phyloP scores from a whole-genome alignment of 1,140 invertebrate species.

The Arion vulgaris region DNA sequence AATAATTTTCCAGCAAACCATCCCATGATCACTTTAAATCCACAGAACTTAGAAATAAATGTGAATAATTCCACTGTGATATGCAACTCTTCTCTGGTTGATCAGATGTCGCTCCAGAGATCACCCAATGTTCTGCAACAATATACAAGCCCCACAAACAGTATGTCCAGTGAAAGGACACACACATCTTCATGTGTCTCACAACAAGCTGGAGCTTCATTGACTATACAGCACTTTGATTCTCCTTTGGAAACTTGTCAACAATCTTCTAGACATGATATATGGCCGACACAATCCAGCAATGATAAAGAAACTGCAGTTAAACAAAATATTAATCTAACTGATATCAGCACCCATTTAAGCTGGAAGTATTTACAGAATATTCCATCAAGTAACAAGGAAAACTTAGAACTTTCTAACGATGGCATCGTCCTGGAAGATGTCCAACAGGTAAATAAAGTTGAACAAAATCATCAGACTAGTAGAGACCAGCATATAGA shows the following conservation, averaged over 20 bases:
- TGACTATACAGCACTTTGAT: neutral
- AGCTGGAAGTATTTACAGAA: conserved; percentile 46
- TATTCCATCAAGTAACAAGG: neutral
- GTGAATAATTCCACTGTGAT: neutral
- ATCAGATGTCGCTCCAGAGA: neutral
- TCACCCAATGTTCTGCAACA: neutral
- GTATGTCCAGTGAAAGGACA: neutral
- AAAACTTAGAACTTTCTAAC: neutral
- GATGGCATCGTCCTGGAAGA: neutral
- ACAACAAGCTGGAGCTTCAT: neutral
- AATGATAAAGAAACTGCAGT: neutral
- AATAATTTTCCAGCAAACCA: neutral
- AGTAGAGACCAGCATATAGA: conserved; percentile 21
- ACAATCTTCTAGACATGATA: neutral
- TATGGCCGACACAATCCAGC: neutral
- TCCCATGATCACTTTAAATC: conserved; percentile 9
- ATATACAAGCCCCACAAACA: neutral
- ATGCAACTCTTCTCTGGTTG: neutral
- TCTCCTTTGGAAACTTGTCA: neutral
- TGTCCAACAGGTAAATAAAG: conserved; percentile 26
- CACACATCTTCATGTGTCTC: neutral
- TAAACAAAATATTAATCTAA: conserved; percentile 38
- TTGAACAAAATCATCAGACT: conserved; percentile 28
- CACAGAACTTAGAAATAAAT: neutral
- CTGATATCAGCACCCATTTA: conserved; percentile 43